These are phyloP conservation scores for Pelmatolapia mariae DNA, from an alignment of 2,113 vertebrate genomes.

Conservation along the genomic window DNA sequence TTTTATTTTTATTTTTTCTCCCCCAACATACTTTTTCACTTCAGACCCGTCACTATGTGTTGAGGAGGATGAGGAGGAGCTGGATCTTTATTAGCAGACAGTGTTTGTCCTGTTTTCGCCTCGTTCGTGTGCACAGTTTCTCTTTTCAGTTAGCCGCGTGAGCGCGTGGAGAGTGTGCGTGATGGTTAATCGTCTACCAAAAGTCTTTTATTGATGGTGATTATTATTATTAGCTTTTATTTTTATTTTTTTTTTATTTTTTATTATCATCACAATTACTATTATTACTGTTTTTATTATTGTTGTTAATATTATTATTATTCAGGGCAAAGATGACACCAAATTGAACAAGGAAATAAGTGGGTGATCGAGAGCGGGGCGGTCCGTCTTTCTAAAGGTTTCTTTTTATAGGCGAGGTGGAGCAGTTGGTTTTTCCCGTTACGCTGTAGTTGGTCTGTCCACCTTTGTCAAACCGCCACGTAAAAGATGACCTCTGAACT, in stretches of 20 bases:
- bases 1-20: neutral
- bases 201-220: conserved; percentile 54
- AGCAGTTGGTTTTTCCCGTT: neutral
- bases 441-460: conserved; percentile 7
- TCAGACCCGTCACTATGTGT: conserved; percentile 17
- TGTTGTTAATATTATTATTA: conserved; percentile 44
- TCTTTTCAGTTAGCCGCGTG: conserved; percentile 16
- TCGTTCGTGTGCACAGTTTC: neutral
- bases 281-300: conserved; percentile 33
- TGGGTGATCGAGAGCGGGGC: conserved; percentile 1
- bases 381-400: conserved; percentile 6
- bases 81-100: conserved; percentile 34
- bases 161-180: neutral
- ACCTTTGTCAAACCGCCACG: neutral
- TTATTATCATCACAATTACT: conserved; percentile 10
- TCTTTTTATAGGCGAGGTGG: conserved; percentile 39
- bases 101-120: conserved; percentile 27
- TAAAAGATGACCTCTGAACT: conserved; percentile 19
- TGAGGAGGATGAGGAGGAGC: conserved; percentile 25
- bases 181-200: conserved; percentile 53
- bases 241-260: conserved; percentile 33
- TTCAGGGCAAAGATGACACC: conserved; percentile 76
- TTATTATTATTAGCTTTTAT: conserved; percentile 47
- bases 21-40: conserved; percentile 8
- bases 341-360: conserved; percentile 66